phyloP scores from a whole-genome alignment of 2,797 vertebrate genomes.

The Melanotaenia trifasciata region DNA sequence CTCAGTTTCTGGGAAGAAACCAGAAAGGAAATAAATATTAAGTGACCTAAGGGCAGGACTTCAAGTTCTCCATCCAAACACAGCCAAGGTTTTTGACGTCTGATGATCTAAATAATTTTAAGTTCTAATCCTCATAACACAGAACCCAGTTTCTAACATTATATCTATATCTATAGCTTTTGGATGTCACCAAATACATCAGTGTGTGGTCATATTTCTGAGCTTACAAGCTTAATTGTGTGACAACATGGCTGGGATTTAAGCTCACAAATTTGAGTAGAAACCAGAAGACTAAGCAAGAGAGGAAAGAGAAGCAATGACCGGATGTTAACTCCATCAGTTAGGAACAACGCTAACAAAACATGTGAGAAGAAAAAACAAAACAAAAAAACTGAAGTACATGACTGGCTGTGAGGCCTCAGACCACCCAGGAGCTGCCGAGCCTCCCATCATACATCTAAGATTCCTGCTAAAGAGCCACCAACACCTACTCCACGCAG shows the following conservation, averaged over 20 bases:
- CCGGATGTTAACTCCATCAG: constrained; percentile 77
- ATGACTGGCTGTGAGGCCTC: constrained; percentile 56
- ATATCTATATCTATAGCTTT: too few relatives aligned
- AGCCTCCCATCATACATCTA: constrained; percentile 61
- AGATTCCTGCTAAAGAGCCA: constrained; percentile 23
- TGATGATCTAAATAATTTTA: constrained; percentile 3
- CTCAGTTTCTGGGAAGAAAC: constrained; percentile 19
- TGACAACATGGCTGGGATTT: not conserved
- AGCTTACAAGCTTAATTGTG: not conserved
- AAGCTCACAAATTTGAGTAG: not conserved
- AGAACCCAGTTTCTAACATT: not conserved
- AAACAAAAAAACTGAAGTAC: constrained; percentile 76
- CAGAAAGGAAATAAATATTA: constrained; percentile 4
- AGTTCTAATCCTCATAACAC: not conserved
- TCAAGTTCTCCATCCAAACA: not conserved
- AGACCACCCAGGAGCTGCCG: constrained; percentile 76
- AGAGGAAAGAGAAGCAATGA: constrained; percentile 54
- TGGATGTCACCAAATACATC: not conserved
- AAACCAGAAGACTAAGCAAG: not conserved
- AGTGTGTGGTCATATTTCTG: not conserved
- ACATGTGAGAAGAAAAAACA: constrained; percentile 43
- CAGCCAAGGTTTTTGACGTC: not conserved
- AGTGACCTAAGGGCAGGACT: not conserved
- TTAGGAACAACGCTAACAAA: constrained; percentile 47
- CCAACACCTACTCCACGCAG: constrained; percentile 20